Conservation (phyloP, 2,888 invertebrate genomes). For the Aelia acuminata region DNA sequence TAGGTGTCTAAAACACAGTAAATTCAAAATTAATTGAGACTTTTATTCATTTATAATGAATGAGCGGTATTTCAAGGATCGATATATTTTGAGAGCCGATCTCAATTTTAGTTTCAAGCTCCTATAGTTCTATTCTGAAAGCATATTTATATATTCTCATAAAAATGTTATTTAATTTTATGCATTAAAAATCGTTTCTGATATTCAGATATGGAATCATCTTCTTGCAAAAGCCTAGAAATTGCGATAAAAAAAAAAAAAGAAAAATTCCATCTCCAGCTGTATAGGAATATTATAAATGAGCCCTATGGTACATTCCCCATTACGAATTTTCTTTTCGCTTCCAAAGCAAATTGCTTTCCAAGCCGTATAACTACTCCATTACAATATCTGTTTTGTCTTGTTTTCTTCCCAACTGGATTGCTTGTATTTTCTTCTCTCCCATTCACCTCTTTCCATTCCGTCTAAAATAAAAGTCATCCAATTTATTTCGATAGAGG, state of each 20-base stretch:
- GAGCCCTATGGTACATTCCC: constrained; percentile 38
- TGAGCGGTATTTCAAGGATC: too few relatives aligned
- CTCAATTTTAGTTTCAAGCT: too few relatives aligned
- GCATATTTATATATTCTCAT: too few relatives aligned
- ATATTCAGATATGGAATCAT: neutral
- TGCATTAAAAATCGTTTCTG: neutral
- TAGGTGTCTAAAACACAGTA: too few relatives aligned
- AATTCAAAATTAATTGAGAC: too few relatives aligned
- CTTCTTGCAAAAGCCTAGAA: neutral
- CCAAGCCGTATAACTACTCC: constrained; percentile 27
- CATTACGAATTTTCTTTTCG: neutral
- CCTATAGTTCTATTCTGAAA: too few relatives aligned
- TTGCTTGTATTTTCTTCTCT: neutral
- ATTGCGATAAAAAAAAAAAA: neutral
- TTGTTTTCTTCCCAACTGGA: neutral
- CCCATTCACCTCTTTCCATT: neutral
- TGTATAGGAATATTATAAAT: neutral
- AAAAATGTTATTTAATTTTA: too few relatives aligned
- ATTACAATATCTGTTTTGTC: neutral
- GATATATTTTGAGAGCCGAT: too few relatives aligned
- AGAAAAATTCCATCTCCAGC: neutral
- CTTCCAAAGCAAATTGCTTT: constrained; percentile 39
- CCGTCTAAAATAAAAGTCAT: neutral
- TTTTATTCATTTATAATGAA: too few relatives aligned
- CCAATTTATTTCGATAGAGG: neutral